These are phyloP conservation scores for Eupithecia insigniata DNA, from an alignment of 2,888 invertebrate genomes.

Conservation along the genomic window DNA sequence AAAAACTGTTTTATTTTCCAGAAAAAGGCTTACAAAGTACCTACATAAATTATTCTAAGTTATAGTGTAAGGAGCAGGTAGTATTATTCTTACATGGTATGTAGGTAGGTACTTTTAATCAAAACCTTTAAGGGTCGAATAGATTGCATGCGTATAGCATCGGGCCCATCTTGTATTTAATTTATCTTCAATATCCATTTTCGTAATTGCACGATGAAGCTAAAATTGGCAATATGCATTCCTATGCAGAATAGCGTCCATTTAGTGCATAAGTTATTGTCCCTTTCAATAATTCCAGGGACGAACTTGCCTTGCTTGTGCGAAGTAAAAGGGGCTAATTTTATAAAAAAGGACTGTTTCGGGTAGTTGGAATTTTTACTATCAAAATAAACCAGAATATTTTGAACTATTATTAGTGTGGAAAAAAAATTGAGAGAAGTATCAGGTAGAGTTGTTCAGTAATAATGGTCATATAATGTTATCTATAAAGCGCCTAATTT, in stretches of 20 bases:
- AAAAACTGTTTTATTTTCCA: too few relatives aligned
- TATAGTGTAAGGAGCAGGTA: too few relatives aligned
- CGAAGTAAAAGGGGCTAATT: neutral
- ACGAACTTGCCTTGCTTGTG: neutral
- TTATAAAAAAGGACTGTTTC: neutral
- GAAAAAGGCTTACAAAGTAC: too few relatives aligned
- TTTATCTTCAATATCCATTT: conserved; percentile 11
- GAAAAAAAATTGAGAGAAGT: too few relatives aligned
- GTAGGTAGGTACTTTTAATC: too few relatives aligned
- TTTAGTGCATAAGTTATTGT: conserved; percentile 11
- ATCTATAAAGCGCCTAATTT: too few relatives aligned
- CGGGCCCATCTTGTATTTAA: neutral
- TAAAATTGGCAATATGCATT: neutral
- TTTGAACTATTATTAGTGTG: neutral
- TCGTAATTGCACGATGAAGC: neutral
- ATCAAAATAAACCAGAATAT: neutral
- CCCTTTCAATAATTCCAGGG: conserved; percentile 10
- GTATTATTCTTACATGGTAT: too few relatives aligned
- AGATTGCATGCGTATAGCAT: too few relatives aligned
- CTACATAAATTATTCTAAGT: too few relatives aligned
- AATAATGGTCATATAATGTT: too few relatives aligned
- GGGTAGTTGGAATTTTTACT: neutral
- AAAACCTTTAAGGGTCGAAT: too few relatives aligned
- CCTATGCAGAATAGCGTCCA: conserved; percentile 12
- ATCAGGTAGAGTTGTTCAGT: neutral